phyloP scores from a whole-genome alignment of 2,113 vertebrate genomes.

The Mormyrus lacerda region DNA sequence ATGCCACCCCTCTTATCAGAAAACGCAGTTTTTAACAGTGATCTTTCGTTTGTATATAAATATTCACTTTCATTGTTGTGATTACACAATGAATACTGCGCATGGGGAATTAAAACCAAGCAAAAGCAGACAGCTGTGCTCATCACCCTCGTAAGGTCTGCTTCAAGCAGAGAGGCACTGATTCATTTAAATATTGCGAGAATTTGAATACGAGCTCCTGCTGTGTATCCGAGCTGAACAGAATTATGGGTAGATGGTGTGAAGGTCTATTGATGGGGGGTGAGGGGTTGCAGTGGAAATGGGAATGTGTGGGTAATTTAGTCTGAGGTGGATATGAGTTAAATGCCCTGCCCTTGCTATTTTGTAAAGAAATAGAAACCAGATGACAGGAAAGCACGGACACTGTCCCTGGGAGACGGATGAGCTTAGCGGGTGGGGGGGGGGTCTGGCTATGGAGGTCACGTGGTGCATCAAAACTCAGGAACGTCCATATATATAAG shows the following conservation, averaged over 20 bases:
- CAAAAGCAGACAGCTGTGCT: not conserved
- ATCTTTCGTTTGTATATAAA: not conserved
- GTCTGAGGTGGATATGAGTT: not conserved
- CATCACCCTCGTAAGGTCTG: not conserved
- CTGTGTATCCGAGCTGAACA: not conserved
- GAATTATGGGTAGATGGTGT: not conserved
- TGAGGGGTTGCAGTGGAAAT: not conserved
- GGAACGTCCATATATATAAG: too few species aligned
- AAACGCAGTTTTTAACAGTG: not conserved
- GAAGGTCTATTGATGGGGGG: not conserved
- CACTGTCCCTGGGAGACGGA: not conserved
- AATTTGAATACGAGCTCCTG: not conserved
- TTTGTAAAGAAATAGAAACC: not conserved
- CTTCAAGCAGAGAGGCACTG: not conserved
- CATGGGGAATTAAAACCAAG: not conserved
- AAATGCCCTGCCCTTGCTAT: not conserved
- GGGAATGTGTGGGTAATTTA: not conserved
- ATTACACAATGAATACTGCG: not conserved
- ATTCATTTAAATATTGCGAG: not conserved
- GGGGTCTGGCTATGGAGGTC: not conserved
- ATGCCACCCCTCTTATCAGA: not conserved
- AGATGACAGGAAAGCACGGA: too few species aligned
- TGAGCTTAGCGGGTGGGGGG: not conserved
- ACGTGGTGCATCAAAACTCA: not conserved
- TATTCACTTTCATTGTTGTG: not conserved